Evolutionary conservation across 2,113 vertebrate species (phyloP).

Genomic region (Peucedramus taeniatus): DNA sequence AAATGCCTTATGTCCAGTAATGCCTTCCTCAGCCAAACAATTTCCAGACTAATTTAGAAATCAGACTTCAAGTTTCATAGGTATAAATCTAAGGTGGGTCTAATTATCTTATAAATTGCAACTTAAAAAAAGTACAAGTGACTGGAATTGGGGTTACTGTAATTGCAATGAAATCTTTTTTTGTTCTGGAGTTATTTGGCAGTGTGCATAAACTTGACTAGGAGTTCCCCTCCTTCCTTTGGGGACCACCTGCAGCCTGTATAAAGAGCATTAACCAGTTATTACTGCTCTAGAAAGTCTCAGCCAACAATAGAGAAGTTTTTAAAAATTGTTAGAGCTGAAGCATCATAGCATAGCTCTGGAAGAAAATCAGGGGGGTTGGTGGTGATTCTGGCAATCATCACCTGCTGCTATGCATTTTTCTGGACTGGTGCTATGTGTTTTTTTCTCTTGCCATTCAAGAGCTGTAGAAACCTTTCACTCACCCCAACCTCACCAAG

Average conservation of each 20-base stretch:
- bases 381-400: neutral
- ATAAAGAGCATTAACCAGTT: neutral
- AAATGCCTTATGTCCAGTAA: neutral
- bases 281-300: neutral
- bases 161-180: neutral
- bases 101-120: neutral
- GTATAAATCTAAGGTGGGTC: neutral
- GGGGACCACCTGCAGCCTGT: neutral
- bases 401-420: neutral
- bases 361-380: neutral
- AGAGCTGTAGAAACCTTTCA: neutral
- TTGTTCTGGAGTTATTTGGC: neutral
- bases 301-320: neutral
- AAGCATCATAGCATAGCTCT: neutral
- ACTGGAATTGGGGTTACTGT: neutral
- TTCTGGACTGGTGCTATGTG: neutral
- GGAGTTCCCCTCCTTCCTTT: neutral
- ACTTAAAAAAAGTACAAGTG: neutral
- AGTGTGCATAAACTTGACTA: accelerated
- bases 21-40: neutral
- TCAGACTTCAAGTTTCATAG: neutral
- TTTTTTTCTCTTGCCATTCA: neutral
- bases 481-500: neutral
- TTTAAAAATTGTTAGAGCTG: neutral
- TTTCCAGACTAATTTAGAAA: neutral